Base-by-base conservation (phyloP, 2,113 vertebrate genomes). In the Solenodon paradoxus region DNA sequence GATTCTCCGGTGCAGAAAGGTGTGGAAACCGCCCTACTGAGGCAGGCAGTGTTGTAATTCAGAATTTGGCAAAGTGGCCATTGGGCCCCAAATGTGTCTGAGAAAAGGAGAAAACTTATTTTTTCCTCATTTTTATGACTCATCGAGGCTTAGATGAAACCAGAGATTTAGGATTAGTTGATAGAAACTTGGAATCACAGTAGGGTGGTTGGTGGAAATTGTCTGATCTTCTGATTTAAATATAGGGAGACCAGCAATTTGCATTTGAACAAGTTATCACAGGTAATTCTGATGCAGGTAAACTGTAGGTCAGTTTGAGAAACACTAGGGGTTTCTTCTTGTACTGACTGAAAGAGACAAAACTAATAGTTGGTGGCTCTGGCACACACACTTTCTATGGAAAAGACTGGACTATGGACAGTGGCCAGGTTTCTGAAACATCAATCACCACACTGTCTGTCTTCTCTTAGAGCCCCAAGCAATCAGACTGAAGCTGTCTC, bases 401-500 rank as follows among this genome's bases (percentile, higher is more conserved):
- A n/a, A 80, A 69, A 94, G 22, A 15, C 38, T 92, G 38, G 32
- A 9, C 8, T 64, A 51, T 49, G 30, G 42, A 88, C 61, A 74
- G 72, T 57, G 30, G 30, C n/a, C 35, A 22, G 53, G 20, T 81
- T 68, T 82, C 68, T 87, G 57, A 90, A 87, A 53, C 77, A 53
- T 5, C 42, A 32, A 53, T 15, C 19, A 32, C 42, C 57, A 32
- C 59, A 8, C 61, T 38, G 42, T 69, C 90, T 61, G 83, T 30
- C 30, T 88, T 61, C n/a, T 91, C 71, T 82, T 47, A 96, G 71
- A n/a, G 22, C 35, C 79, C 28, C 35, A 19, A 68, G 66, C 71
- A 96, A 45, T 92, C 71, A 94, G 47, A 71, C 19, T 8, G n/a
- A 45, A 9, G n/a, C 32, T 92, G n/a, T 83, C 88, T n/a, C 74